phyloP scores from a whole-genome alignment of 2,888 invertebrate species.

The Drosophila testacea region DNA sequence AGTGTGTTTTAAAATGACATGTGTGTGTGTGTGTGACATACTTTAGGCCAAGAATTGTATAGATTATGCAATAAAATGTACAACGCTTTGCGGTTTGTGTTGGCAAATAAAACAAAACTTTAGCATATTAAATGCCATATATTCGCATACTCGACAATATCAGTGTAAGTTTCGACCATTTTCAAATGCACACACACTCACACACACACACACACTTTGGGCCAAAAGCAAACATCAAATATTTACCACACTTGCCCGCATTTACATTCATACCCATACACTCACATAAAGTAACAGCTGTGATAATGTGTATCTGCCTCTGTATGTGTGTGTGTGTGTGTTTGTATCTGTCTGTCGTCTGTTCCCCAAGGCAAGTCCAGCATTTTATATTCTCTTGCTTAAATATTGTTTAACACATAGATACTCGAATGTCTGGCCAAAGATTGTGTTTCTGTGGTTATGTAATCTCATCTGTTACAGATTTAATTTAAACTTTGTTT shows the following conservation, averaged over 20 bases:
- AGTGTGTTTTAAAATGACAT: neutral
- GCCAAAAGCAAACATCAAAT: slow-evolving; percentile 48
- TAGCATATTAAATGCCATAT: slow-evolving; percentile 41
- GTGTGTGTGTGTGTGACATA: slow-evolving; percentile 8
- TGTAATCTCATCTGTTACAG: slow-evolving; percentile 14
- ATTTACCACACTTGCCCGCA: slow-evolving; percentile 56
- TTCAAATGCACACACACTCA: slow-evolving; percentile 5
- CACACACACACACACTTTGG: slow-evolving; percentile 15
- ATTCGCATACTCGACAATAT: slow-evolving; percentile 11
- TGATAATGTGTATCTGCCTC: slow-evolving; percentile 4
- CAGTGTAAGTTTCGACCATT: slow-evolving; percentile 25
- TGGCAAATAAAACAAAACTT: slow-evolving; percentile 51
- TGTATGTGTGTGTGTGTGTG: slow-evolving; percentile 6
- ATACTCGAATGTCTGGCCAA: neutral
- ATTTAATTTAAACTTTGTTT: neutral
- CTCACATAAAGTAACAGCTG: slow-evolving; percentile 34
- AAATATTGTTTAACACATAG: slow-evolving; percentile 28
- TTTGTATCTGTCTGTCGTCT: slow-evolving; percentile 8
- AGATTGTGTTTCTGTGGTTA: slow-evolving; percentile 15
- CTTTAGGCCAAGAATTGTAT: slow-evolving; percentile 21
- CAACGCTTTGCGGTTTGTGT: slow-evolving; percentile 38
- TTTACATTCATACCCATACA: slow-evolving; percentile 36
- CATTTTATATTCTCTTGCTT: slow-evolving; percentile 20
- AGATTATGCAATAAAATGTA: slow-evolving; percentile 49
- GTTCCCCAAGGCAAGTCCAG: slow-evolving; percentile 23